phyloP scores from a whole-genome alignment of 1,140 invertebrate species.

The Ceratosolen fusciceps region DNA sequence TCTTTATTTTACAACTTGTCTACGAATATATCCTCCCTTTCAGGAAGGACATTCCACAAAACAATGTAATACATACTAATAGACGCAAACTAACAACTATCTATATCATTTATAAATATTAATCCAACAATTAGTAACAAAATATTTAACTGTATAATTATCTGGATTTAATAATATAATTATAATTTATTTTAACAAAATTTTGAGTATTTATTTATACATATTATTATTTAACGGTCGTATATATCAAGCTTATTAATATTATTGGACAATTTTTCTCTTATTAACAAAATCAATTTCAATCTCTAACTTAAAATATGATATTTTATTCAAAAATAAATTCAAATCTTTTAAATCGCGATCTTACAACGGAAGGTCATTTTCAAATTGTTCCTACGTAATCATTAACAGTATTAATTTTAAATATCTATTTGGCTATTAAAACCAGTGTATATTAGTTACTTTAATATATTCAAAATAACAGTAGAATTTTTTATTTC shows the following conservation, averaged over 20 bases:
- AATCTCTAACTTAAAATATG: no score
- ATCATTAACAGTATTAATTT: not conserved
- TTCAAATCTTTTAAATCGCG: no score
- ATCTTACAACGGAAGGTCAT: no score
- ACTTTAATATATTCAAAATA: not conserved
- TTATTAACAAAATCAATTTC: no score
- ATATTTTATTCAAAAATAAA: no score
- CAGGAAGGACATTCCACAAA: not conserved
- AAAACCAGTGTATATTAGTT: not conserved
- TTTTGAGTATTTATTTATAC: not conserved
- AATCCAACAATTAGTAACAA: conserved; percentile 32
- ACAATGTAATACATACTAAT: conserved; percentile 20
- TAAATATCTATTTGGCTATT: not conserved
- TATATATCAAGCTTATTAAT: no score
- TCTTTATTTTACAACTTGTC: conserved; percentile 42
- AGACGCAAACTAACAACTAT: conserved; percentile 18
- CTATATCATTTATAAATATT: conserved; percentile 37
- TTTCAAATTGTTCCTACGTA: not conserved
- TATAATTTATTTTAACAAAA: conserved; percentile 4
- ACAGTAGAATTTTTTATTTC: no score
- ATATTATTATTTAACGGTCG: no score
- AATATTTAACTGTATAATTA: conserved; percentile 22
- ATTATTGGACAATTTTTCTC: no score
- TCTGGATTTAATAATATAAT: not conserved
- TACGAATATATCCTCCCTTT: conserved; percentile 35